These are phyloP conservation scores for Eueremaeus valkanovi DNA, from an alignment of 2,888 invertebrate species.

Conservation along the genomic window DNA sequence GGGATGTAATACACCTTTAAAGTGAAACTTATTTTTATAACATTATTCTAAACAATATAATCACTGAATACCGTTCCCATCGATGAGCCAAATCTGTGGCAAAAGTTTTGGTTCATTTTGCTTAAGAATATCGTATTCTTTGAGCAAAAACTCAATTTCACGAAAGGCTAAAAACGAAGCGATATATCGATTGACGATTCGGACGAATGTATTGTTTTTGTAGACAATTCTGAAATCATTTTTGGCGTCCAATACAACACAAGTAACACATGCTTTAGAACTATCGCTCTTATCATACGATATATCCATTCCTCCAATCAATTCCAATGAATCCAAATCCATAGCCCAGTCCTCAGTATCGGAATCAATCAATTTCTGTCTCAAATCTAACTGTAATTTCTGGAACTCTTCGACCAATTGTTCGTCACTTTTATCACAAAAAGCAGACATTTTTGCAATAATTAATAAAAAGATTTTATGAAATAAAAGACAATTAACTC, in stretches of 20 bases:
- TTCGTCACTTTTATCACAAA: background rate
- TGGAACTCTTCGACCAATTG: background rate
- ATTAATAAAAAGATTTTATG: background rate
- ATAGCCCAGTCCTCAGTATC: slow-evolving; percentile 17
- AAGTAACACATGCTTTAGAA: background rate
- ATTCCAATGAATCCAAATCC: background rate
- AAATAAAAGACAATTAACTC: background rate
- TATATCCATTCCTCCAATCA: slow-evolving; percentile 30
- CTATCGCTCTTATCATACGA: background rate
- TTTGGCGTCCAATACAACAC: background rate
- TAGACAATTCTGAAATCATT: background rate
- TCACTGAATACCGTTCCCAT: slow-evolving; percentile 53
- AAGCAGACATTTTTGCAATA: background rate
- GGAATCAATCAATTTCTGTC: background rate
- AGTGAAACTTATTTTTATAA: background rate
- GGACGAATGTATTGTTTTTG: slow-evolving; percentile 36
- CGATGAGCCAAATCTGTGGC: slow-evolving; percentile 54
- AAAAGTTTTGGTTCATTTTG: slow-evolving; percentile 49
- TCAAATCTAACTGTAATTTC: slow-evolving; percentile 10
- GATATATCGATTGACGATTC: slow-evolving; percentile 53
- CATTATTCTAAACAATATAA: background rate
- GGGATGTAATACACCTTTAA: slow-evolving; percentile 51
- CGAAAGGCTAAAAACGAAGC: slow-evolving; percentile 55
- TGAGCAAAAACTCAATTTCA: slow-evolving; percentile 52
- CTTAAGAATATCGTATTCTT: slow-evolving; percentile 48